Base-by-base conservation (phyloP, 2,113 vertebrate genomes). In the Pseudopipra pipra region DNA sequence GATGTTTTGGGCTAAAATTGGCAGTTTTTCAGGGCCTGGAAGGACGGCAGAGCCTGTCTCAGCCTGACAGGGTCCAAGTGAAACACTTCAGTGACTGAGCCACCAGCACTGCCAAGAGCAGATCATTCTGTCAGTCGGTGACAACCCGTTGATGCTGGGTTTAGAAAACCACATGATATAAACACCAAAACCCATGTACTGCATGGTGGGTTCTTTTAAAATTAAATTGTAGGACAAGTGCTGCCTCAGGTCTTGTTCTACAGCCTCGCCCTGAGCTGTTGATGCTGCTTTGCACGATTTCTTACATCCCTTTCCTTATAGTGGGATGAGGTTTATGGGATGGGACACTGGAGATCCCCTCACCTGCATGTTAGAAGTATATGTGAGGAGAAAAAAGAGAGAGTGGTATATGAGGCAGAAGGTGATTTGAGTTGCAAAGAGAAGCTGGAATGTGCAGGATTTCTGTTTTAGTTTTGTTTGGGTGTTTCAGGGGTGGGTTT, bases 401-500 rank as follows among this genome's bases (percentile, higher is more conserved):
- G 54, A n/a, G 27, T 44, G 44, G 5, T 35, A 5, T 35, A 47
- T 80, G 51, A 47, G 58, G 16, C 24, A 82, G 56, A 63, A 58
- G 6, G 14, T 35, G 47, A 70, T 43, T 43, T 1, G 6, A 33
- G 16, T 52, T 93, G 68, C 24, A 62, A 31, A 46, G 46, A 76
- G 59, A 65, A 91, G 11, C 18, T 74, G 37, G 37, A 78, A 58
- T 24, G 15, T 39, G 41, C 24, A 30, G 9, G 74, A 37, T 39
- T 56, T 78, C 59, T 56, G 30, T 17, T 70, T 51, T 54, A 37
- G 14, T 44, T 55, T 63, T 52, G 21, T 76, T 81, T 65, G 46
- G 12, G 9, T 43, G 11, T 9, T 9, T 86, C 35, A 4, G 12
- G 8, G 8, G 0, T 54, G 24, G 1, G n/a, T 3, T 15, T 19